phyloP scores from a whole-genome alignment of 2,797 vertebrate species.

The Platyrinchus mystaceus region DNA sequence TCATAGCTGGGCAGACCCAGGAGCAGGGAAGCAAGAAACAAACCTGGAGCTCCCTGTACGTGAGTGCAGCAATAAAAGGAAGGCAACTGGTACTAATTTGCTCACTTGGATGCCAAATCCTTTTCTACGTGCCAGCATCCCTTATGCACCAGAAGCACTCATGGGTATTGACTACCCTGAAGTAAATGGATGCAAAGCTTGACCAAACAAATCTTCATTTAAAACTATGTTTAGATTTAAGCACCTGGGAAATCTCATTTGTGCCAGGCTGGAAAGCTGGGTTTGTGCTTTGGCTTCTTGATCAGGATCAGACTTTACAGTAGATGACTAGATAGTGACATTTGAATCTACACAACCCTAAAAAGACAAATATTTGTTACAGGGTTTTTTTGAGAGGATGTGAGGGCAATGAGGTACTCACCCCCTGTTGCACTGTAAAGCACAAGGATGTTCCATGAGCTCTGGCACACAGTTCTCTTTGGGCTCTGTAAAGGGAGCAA shows the following conservation, averaged over 20 bases:
- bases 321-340: background rate
- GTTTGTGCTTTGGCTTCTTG: background rate
- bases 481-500: background rate
- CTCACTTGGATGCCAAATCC: background rate
- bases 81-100: background rate
- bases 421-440: background rate
- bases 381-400: background rate
- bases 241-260: background rate
- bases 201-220: background rate
- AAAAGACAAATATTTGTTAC: background rate
- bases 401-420: background rate
- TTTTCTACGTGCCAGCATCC: background rate
- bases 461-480: background rate
- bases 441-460: background rate
- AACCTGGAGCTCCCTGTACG: background rate
- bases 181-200: background rate
- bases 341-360: background rate
- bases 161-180: background rate
- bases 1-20: background rate
- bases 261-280: background rate
- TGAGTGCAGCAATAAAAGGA: background rate
- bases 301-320: background rate
- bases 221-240: background rate
- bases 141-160: background rate
- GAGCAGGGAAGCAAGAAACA: background rate